These are phyloP conservation scores for Tadarida brasiliensis DNA, from an alignment of 2,797 vertebrate genomes.

Conservation along the genomic window DNA sequence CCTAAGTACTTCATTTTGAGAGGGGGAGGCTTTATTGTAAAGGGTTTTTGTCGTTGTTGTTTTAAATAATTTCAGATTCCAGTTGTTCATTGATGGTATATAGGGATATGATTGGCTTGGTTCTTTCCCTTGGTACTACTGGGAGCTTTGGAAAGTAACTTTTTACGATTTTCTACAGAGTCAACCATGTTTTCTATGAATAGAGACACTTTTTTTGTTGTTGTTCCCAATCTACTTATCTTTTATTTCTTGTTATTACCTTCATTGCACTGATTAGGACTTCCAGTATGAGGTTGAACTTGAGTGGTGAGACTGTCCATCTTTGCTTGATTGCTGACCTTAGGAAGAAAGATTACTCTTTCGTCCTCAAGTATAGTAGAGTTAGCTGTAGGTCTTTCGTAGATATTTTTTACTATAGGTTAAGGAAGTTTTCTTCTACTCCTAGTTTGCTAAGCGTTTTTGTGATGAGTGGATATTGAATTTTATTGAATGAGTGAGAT, in stretches of 20 bases:
- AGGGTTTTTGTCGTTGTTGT: not conserved
- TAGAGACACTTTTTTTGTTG: not conserved
- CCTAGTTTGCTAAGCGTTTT: conserved; percentile 33
- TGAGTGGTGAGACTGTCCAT: not conserved
- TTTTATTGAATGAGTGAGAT: conserved; percentile 52
- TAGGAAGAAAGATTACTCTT: conserved; percentile 6
- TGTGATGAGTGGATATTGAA: conserved; percentile 31
- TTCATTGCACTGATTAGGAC: not conserved
- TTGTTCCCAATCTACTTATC: not conserved
- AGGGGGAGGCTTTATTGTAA: not conserved
- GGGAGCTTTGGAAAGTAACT: not conserved
- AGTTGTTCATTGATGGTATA: not conserved
- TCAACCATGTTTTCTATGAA: not conserved
- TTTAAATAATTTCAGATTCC: not conserved
- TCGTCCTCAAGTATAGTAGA: not conserved
- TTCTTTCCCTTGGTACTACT: conserved; percentile 45
- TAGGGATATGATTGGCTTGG: not conserved
- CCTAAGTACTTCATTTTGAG: conserved; percentile 11
- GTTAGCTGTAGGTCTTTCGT: not conserved
- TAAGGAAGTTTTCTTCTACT: not conserved
- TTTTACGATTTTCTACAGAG: conserved; percentile 20
- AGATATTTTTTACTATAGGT: not conserved
- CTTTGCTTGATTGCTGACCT: not conserved
- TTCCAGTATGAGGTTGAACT: not conserved
- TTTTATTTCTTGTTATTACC: conserved; percentile 46